Conservation (phyloP, 2,797 vertebrate genomes). For the Liparis tanakae region DNA sequence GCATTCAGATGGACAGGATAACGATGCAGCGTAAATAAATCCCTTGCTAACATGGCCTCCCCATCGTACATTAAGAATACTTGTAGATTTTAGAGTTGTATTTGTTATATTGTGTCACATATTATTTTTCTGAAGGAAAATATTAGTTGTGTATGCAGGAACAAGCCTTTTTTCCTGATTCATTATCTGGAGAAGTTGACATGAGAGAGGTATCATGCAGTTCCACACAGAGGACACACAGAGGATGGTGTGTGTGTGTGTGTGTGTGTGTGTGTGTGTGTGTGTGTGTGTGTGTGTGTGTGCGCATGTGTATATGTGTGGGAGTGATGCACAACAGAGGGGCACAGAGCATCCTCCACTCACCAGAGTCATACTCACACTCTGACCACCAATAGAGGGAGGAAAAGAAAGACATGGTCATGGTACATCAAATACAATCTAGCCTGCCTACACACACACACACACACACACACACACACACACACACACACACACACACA, state of each 20-base stretch:
- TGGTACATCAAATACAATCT: conserved; percentile 72
- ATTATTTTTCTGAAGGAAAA: conserved; percentile 57
- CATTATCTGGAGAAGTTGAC: conserved; percentile 53
- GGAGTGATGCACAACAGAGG: conserved; percentile 64
- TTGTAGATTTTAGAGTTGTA: conserved; percentile 14
- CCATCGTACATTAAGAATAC: conserved; percentile 20
- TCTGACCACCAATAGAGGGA: conserved; percentile 83
- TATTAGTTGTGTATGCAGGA: conserved; percentile 68
- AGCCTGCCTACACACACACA: conserved; percentile 28
- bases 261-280: conserved; percentile 29
- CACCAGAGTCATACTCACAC: conserved; percentile 86
- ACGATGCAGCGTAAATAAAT: conserved; percentile 22
- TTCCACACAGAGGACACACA: conserved; percentile 65
- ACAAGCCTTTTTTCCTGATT: conserved; percentile 61
- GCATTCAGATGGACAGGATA: background rate
- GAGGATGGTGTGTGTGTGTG: conserved; percentile 43
- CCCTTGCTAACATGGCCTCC: conserved; percentile 50
- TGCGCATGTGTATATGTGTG: conserved; percentile 11
- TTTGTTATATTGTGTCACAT: conserved; percentile 36
- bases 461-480: background rate
- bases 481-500: conserved; percentile 34
- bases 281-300: conserved; percentile 13
- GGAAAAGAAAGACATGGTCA: conserved; percentile 83
- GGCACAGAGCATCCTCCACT: conserved; percentile 74
- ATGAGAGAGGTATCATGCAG: conserved; percentile 75